Percentiles rank a stretch among this genome's conserved stretches.
phyloP scores from a whole-genome alignment of 2,113 vertebrate species.

The Ifrita kowaldi region DNA sequence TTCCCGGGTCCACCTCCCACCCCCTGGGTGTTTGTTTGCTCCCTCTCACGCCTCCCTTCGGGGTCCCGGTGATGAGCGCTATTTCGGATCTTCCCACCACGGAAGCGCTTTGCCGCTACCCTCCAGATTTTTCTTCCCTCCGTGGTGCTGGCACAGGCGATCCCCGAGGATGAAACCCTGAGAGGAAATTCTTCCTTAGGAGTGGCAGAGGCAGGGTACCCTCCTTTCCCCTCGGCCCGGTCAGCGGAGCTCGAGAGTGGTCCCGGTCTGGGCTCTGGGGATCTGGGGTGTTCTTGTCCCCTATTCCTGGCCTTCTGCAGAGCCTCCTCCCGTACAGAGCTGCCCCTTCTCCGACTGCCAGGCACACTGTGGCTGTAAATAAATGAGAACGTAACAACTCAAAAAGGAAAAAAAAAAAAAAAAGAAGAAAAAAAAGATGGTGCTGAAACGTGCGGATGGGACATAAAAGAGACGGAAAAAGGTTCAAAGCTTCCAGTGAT shows the following conservation, averaged over 20 bases:
- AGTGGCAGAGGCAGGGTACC: background rate
- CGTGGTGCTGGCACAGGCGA: background rate
- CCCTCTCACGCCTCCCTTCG: background rate
- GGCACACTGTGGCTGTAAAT: background rate
- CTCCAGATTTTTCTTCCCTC: background rate
- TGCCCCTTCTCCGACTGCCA: background rate
- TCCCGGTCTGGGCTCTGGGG: background rate
- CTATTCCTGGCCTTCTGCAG: background rate
- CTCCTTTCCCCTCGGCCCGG: background rate
- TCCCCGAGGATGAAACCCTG: background rate
- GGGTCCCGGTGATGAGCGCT: background rate
- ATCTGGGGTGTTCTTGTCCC: background rate
- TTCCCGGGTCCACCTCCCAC: background rate
- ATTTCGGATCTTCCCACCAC: background rate
- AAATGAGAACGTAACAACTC: background rate
- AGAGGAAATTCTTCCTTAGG: background rate
- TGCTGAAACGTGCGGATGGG: background rate
- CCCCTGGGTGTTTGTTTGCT: background rate
- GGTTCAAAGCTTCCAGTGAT: constrained; percentile 75
- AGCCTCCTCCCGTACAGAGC: background rate
- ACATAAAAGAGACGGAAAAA: constrained; percentile 28
- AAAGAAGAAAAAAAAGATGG: background rate
- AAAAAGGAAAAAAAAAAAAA: background rate
- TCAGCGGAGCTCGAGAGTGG: background rate
- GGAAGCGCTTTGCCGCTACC: background rate